Conservation (phyloP, 2,888 invertebrate genomes). For the Resseliella maxima region DNA sequence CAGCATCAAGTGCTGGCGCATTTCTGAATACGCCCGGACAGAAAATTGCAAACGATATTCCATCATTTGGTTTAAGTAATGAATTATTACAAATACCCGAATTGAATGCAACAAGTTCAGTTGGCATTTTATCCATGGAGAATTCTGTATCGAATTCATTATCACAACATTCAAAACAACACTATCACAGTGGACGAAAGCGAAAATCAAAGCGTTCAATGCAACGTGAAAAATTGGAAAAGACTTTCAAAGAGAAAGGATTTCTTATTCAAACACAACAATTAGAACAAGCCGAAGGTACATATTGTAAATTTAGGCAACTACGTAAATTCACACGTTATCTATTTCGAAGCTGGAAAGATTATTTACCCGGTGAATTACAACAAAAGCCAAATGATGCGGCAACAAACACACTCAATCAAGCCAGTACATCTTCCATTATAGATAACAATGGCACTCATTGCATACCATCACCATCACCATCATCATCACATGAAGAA, state of each 20-base stretch:
- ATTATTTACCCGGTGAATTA: constrained; percentile 85
- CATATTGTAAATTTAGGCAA: constrained; percentile 93
- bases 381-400: constrained; percentile 61
- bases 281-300: constrained; percentile 90
- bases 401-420: not conserved
- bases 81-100: constrained; percentile 66
- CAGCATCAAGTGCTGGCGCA: constrained; percentile 69
- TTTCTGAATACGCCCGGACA: constrained; percentile 71
- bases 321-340: constrained; percentile 91
- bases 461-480: not conserved
- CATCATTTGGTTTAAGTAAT: constrained; percentile 65
- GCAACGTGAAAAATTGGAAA: constrained; percentile 87
- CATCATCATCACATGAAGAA: constrained; percentile 22
- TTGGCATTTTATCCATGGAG: not conserved
- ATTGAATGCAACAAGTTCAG: constrained; percentile 61
- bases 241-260: constrained; percentile 92
- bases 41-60: constrained; percentile 64
- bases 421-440: constrained; percentile 5
- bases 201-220: constrained; percentile 84
- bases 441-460: not conserved
- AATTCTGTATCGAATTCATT: not conserved
- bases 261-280: constrained; percentile 94
- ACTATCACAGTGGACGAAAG: constrained; percentile 68
- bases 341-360: constrained; percentile 92
- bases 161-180: constrained; percentile 60